phyloP scores from a whole-genome alignment of 1,140 invertebrate species.

The Eurosta solidaginis region DNA sequence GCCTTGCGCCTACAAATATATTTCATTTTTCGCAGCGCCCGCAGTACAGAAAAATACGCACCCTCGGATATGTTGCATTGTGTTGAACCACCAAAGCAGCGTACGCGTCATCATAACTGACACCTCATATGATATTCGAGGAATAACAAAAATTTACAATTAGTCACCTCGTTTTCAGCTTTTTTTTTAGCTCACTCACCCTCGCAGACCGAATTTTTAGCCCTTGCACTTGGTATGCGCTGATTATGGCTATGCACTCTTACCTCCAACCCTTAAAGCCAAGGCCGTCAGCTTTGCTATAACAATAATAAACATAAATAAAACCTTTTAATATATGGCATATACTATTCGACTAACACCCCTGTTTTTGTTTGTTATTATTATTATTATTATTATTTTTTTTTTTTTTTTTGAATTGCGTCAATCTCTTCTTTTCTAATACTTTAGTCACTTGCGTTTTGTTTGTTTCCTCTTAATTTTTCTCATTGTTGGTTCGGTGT shows the following conservation, averaged over 20 bases:
- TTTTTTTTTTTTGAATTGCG: not conserved
- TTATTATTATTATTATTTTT: not conserved
- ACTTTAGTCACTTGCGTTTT: not conserved
- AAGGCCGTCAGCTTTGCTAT: not conserved
- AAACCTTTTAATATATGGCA: too few species aligned
- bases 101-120: not conserved
- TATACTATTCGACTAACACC: not conserved
- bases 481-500: not conserved
- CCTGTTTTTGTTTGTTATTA: not conserved
- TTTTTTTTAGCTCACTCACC: not conserved
- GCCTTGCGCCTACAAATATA: not conserved
- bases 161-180: not conserved
- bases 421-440: not conserved
- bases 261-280: conserved; percentile 18
- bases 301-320: too few species aligned
- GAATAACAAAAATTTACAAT: not conserved
- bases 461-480: not conserved
- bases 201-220: too few species aligned
- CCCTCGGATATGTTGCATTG: not conserved
- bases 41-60: not conserved
- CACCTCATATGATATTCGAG: not conserved
- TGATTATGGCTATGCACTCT: not conserved
- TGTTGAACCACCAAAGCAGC: not conserved
- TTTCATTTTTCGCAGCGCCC: not conserved
- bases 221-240: too few species aligned